Conservation (phyloP, 2,888 invertebrate species). For the Trissolcus brochymenae region DNA sequence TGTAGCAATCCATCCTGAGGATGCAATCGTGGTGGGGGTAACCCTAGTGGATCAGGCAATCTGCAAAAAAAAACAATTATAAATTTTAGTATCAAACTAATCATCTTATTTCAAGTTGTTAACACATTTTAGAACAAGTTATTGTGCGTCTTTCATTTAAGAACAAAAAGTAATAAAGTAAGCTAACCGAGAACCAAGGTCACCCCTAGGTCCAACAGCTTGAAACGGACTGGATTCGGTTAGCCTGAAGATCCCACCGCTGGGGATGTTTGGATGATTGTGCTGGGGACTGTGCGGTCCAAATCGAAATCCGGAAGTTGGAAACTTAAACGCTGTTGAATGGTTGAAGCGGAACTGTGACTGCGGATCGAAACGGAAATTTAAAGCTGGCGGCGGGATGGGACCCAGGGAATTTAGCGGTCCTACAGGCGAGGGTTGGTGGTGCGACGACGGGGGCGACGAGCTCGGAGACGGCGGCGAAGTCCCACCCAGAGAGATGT, state of each 20-base stretch:
- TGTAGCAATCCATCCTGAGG: constrained; percentile 73
- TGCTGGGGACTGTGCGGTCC: constrained; percentile 70
- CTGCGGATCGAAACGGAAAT: constrained; percentile 74
- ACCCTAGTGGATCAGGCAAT: constrained; percentile 72
- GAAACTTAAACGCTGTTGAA: constrained; percentile 66
- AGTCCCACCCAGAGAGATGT: constrained; percentile 73
- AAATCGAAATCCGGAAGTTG: constrained; percentile 72
- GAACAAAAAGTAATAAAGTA: too few species aligned
- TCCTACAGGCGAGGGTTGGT: constrained; percentile 71
- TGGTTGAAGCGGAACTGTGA: constrained; percentile 73
- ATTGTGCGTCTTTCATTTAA: too few species aligned
- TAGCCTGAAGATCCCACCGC: constrained; percentile 73
- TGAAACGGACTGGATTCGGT: constrained; percentile 75
- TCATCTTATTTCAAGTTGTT: too few species aligned
- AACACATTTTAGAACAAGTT: too few species aligned
- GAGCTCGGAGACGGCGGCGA: constrained; percentile 73
- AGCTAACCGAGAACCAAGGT: constrained; percentile 72
- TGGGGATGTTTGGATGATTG: constrained; percentile 72
- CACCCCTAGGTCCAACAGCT: constrained; percentile 74
- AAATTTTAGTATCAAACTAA: too few species aligned
- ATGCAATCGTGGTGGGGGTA: constrained; percentile 71
- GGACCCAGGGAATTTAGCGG: constrained; percentile 72
- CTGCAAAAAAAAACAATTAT: constrained; percentile 62
- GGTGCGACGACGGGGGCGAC: constrained; percentile 69
- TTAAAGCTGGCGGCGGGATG: constrained; percentile 71